Percentiles rank a stretch among this genome's conserved stretches.
phyloP scores from a whole-genome alignment of 2,888 invertebrate species.

The Lapara coniferarum region DNA sequence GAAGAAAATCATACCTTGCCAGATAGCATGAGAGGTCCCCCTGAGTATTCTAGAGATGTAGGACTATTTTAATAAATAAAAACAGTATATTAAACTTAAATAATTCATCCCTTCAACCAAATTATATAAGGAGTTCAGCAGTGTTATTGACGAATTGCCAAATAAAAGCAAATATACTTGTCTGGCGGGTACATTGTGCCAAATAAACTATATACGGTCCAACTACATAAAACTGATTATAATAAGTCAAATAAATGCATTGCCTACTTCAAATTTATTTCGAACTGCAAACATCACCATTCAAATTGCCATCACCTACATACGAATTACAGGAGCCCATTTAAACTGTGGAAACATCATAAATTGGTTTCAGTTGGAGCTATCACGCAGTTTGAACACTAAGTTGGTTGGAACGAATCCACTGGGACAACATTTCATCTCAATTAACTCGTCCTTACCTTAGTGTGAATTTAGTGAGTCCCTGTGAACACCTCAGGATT shows the following conservation, averaged over 20 bases:
- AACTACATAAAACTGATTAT: neutral
- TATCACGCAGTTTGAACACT: conserved; percentile 57
- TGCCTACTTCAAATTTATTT: neutral
- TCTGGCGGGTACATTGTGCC: too few relatives aligned
- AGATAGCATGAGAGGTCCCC: too few relatives aligned
- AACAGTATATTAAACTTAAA: too few relatives aligned
- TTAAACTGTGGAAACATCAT: conserved; percentile 45
- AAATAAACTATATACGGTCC: too few relatives aligned
- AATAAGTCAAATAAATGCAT: neutral
- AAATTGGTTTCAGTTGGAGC: conserved; percentile 43
- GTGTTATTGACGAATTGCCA: too few relatives aligned
- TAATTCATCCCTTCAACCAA: too few relatives aligned
- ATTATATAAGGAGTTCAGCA: too few relatives aligned
- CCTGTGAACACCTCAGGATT: conserved; percentile 19
- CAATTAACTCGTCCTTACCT: conserved; percentile 57
- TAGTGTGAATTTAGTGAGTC: conserved; percentile 27
- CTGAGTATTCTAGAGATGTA: too few relatives aligned
- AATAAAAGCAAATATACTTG: too few relatives aligned
- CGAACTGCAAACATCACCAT: neutral
- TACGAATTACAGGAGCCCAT: conserved; percentile 45
- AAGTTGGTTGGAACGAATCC: conserved; percentile 46
- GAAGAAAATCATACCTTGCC: too few relatives aligned
- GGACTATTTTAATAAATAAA: too few relatives aligned
- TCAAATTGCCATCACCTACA: conserved; percentile 6
- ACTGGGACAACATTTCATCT: conserved; percentile 61